Conservation (phyloP, 2,113 vertebrate species). For the Mesocricetus auratus region DNA sequence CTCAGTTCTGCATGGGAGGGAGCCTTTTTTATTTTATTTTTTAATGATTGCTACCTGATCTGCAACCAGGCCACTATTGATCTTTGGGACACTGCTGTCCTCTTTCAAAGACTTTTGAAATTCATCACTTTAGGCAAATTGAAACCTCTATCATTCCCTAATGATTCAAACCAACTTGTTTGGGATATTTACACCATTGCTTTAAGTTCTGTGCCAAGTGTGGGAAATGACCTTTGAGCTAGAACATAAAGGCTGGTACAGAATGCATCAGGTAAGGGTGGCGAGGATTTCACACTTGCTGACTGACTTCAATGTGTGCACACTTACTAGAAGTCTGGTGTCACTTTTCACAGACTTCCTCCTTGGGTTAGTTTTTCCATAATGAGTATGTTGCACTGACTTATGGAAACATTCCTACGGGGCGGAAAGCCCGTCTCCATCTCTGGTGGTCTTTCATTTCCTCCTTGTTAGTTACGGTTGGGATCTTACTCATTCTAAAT, state of each 20-base stretch:
- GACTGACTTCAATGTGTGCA: background rate
- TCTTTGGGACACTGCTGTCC: background rate
- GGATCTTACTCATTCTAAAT: background rate
- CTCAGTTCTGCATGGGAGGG: background rate
- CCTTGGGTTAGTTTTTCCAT: background rate
- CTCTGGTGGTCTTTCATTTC: background rate
- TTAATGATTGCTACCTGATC: background rate
- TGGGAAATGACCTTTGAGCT: background rate
- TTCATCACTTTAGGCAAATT: background rate
- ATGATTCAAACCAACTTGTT: background rate
- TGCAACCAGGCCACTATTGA: too few relatives aligned
- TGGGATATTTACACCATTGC: background rate
- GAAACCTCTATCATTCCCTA: background rate
- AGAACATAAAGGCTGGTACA: background rate
- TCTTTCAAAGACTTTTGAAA: constrained; percentile 21
- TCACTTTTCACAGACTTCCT: background rate
- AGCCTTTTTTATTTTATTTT: background rate
- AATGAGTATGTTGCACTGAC: background rate
- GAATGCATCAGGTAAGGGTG: background rate
- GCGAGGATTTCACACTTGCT: background rate
- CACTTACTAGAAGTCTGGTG: background rate
- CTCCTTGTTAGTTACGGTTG: background rate
- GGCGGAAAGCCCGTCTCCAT: background rate
- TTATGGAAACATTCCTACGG: background rate
- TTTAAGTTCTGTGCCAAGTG: background rate